Conservation (phyloP, 2,888 invertebrate genomes). For the Brachyptera risi region DNA sequence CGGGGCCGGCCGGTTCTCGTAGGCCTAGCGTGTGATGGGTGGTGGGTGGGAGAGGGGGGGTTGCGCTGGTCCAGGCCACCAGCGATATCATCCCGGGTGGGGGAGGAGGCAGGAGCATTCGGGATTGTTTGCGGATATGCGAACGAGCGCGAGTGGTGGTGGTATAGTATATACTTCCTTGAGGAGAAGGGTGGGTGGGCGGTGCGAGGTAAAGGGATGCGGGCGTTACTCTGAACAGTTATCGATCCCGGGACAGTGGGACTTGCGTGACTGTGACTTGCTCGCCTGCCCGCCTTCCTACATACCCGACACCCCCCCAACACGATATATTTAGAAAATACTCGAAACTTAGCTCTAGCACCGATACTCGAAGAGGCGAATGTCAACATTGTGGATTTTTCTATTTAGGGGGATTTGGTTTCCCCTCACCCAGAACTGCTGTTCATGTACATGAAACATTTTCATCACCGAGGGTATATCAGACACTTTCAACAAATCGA, state of each 20-base stretch:
- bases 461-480: too few species aligned
- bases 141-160: neutral
- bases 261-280: neutral
- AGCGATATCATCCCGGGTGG: neutral
- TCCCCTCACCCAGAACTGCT: too few species aligned
- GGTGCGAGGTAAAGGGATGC: too few species aligned
- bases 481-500: too few species aligned
- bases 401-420: too few species aligned
- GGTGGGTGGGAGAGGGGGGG: neutral
- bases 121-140: slow-evolving; percentile 5
- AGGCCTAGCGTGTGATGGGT: neutral
- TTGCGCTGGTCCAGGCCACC: neutral
- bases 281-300: neutral
- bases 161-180: too few species aligned
- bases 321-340: too few species aligned
- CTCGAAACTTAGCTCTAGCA: too few species aligned
- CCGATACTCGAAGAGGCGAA: too few species aligned
- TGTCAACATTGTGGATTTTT: too few species aligned
- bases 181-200: too few species aligned
- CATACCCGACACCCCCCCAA: neutral
- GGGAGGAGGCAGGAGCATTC: neutral
- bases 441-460: too few species aligned
- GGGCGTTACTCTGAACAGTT: slow-evolving; percentile 11
- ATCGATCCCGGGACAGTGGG: slow-evolving; percentile 16
- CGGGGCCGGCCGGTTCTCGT: neutral